Base-by-base conservation (phyloP, 2,888 invertebrate genomes). In the Sipha maydis region DNA sequence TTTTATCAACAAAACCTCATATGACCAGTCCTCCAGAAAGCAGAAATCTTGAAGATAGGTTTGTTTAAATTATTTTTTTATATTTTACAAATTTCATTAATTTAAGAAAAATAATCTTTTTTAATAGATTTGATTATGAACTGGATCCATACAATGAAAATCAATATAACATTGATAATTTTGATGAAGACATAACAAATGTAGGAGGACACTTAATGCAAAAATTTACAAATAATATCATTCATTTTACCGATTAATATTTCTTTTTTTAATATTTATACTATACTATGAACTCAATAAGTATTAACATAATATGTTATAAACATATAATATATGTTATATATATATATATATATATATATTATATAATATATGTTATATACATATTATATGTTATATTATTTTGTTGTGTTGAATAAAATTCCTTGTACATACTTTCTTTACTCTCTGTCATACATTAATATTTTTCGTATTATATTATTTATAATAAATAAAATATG, bases 1-100 rank as follows among this genome's bases (percentile, higher is more conserved):
- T 91, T 41, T 89, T 90, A 14, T 90, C 91, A 19, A 90, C 90
- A 85, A 90, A 90, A 85, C 90, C 91, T 11, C 90, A 90, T 25
- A 90, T 90, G 77, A 90, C 90, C 71, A 91, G 91, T 79, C 90
- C 91, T 5, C 90, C 91, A n/a, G 83, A 90, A 69, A 91, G 91
- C 90, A 85, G 89, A 75, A 85, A 84, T 71, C 5, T 88, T 48
- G 88, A 88, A 17, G 88, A 88, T 76, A 41, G 48, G 88, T 88
- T 41, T 28, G 88, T 67, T 38, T n/a, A n/a, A 19, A 78, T 54
- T 41, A 3, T 5, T 41, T 9, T 11, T 21, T 56, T 31, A 11
- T 28, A 75, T 61, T n/a, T 56, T 38, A n/a, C 19, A 14, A 73
- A 75, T 84, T 41, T 14, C 7, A 61, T 76, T 41, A 19, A 61